Percentiles rank a stretch among this genome's conserved stretches.
Evolutionary conservation across 2,113 vertebrate genomes (phyloP).

Genomic region (Garra rufa): DNA sequence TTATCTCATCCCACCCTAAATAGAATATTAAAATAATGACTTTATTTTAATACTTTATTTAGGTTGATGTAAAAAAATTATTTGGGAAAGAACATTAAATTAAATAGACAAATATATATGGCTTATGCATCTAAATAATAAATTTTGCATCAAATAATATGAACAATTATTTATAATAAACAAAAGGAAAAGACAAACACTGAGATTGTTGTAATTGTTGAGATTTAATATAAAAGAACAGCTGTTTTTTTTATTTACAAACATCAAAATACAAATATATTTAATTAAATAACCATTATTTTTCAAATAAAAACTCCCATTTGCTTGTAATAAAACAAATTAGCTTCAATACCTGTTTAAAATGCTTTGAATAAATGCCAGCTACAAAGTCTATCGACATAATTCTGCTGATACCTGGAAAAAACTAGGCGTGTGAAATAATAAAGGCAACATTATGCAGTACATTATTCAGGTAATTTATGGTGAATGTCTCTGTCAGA

Average conservation of each 20-base stretch:
- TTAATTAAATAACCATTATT: constrained; percentile 71
- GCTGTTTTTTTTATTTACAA: constrained; percentile 61
- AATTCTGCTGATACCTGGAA: constrained; percentile 13
- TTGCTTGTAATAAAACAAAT: constrained; percentile 63
- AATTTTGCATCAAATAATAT: neutral
- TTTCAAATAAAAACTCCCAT: constrained; percentile 61
- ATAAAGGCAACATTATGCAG: neutral
- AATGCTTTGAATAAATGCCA: neutral
- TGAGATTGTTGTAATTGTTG: constrained; percentile 33
- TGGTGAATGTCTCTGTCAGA: constrained; percentile 58
- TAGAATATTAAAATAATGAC: too few species aligned
- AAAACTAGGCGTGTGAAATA: neutral
- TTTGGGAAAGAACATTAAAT: too few species aligned
- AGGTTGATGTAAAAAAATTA: neutral
- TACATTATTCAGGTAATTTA: neutral
- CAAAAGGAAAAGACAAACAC: neutral
- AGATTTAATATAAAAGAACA: constrained; percentile 64
- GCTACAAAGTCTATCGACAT: constrained; percentile 2
- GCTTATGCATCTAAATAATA: too few species aligned
- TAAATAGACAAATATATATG: too few species aligned
- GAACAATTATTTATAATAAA: neutral
- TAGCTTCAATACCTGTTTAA: constrained; percentile 32
- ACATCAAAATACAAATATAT: constrained; percentile 69
- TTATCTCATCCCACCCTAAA: too few species aligned
- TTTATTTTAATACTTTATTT: neutral